A percentile compares a stretch with the other conserved stretches of the same genome.
These are phyloP conservation scores for Zaprionus lineosus DNA, from an alignment of 2,888 invertebrate genomes.

Conservation along the genomic window DNA sequence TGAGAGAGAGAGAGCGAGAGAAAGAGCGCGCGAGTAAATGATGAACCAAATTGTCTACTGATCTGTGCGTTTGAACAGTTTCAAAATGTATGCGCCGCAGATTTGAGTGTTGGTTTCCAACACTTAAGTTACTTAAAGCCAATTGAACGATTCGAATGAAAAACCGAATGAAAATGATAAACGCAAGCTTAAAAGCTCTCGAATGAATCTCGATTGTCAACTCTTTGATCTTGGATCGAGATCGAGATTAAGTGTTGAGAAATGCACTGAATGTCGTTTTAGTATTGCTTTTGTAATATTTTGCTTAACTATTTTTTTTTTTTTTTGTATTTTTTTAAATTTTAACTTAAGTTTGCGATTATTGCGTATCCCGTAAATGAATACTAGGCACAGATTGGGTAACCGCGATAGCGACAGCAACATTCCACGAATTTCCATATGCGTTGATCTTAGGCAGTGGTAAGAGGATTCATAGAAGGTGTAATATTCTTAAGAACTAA, in stretches of 20 bases:
- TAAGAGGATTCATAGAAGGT: too few species aligned
- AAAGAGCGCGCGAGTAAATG: too few species aligned
- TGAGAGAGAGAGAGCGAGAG: too few species aligned
- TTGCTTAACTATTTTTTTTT: slow-evolving; percentile 48
- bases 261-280: slow-evolving; percentile 62
- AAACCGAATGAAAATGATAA: slow-evolving; percentile 26
- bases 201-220: slow-evolving; percentile 37
- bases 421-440: slow-evolving; percentile 82
- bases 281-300: slow-evolving; percentile 26
- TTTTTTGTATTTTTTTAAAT: slow-evolving; percentile 13
- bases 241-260: slow-evolving; percentile 22
- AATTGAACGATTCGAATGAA: slow-evolving; percentile 34
- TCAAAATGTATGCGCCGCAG: slow-evolving; percentile 57
- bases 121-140: slow-evolving; percentile 30
- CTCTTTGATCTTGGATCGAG: slow-evolving; percentile 21
- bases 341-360: slow-evolving; percentile 2
- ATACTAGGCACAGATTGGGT: slow-evolving; percentile 83
- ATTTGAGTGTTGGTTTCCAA: slow-evolving; percentile 32
- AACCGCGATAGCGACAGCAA: slow-evolving; percentile 84
- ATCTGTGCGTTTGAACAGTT: slow-evolving; percentile 62
- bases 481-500: too few species aligned
- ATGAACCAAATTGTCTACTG: slow-evolving; percentile 56
- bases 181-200: slow-evolving; percentile 56
- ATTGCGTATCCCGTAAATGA: slow-evolving; percentile 58
- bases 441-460: slow-evolving; percentile 60